Evolutionary conservation across 1,140 invertebrate species (phyloP).

Genomic region (Eurosta solidaginis): DNA sequence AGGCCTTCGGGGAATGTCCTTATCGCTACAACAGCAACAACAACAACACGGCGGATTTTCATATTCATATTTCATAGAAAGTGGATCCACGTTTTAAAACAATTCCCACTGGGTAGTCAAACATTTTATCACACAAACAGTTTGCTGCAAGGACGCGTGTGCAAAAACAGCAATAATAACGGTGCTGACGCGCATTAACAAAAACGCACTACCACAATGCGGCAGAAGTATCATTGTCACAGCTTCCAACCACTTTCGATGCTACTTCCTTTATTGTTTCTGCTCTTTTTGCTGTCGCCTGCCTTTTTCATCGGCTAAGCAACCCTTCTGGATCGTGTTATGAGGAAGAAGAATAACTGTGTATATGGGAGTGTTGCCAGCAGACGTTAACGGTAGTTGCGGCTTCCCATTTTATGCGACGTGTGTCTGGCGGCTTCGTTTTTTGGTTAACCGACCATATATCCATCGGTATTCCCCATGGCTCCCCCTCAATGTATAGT

Average conservation of each 20-base stretch:
- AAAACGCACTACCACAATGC: background rate
- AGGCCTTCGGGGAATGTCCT: too few relatives aligned
- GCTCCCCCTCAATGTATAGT: background rate
- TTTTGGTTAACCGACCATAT: constrained; percentile 41
- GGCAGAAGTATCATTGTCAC: background rate
- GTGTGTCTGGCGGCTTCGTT: constrained; percentile 50
- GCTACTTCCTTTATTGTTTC: background rate
- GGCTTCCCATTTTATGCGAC: constrained; percentile 55
- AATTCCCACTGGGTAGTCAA: too few relatives aligned
- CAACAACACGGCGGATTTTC: too few relatives aligned
- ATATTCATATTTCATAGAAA: too few relatives aligned
- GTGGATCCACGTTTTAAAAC: too few relatives aligned
- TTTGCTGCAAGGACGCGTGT: constrained; percentile 1
- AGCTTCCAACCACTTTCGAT: constrained; percentile 4
- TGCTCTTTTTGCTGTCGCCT: background rate
- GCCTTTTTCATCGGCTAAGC: background rate
- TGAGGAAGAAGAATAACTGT: background rate
- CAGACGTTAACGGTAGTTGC: background rate
- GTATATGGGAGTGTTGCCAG: background rate
- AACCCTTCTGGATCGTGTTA: background rate
- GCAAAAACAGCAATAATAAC: constrained; percentile 11
- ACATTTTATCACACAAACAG: background rate
- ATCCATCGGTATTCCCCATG: constrained; percentile 51
- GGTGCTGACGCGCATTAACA: background rate
- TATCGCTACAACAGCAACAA: too few relatives aligned